Percentiles rank a stretch among this genome's conserved stretches.
Conservation (phyloP, 2,888 invertebrate species). For the Athalia rosae region DNA sequence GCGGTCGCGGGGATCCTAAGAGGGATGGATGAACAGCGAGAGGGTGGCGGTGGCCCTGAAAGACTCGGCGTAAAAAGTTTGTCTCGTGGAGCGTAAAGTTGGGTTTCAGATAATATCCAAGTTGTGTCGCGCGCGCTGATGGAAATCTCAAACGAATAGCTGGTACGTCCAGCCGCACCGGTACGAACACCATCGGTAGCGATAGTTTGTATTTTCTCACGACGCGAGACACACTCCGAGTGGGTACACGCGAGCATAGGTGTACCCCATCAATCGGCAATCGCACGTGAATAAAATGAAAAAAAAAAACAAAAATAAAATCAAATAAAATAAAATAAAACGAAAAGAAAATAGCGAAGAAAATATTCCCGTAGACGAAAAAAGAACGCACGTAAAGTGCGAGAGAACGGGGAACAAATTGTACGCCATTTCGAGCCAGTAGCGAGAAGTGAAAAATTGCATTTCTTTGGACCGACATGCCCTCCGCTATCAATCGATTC, state of each 20-base stretch:
- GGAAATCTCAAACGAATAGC: conserved; percentile 35
- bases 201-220: conserved; percentile 1
- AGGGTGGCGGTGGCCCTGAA: neutral
- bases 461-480: no score
- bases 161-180: neutral
- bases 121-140: conserved; percentile 10
- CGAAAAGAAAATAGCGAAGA: no score
- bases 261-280: neutral
- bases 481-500: no score
- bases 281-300: no score
- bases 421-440: no score
- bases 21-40: conserved; percentile 1
- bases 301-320: no score
- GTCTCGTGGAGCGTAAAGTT: conserved; percentile 44
- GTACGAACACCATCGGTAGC: neutral
- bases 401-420: no score
- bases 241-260: neutral
- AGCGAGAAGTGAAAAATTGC: no score
- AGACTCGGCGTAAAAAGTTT: conserved; percentile 25
- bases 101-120: conserved; percentile 39
- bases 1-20: conserved; percentile 4
- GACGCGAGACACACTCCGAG: neutral
- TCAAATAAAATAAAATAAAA: no score
- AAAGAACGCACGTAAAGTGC: no score
- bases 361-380: no score